Evolutionary conservation across 2,113 vertebrate species (phyloP).

Genomic region (Kryptolebias marmoratus): DNA sequence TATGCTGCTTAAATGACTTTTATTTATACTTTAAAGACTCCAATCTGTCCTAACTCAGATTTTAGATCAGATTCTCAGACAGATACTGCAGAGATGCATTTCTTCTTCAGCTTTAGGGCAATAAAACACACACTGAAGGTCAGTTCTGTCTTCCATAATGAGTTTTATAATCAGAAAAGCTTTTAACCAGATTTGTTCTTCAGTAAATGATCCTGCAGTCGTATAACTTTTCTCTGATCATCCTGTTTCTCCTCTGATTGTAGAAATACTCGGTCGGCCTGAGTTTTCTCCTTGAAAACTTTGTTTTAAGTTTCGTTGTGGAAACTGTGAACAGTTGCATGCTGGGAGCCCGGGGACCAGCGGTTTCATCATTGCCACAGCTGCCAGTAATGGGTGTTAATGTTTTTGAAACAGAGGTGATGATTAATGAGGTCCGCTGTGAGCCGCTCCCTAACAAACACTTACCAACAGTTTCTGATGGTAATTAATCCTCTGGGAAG

Average conservation of each 20-base stretch:
- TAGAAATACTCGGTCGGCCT: neutral
- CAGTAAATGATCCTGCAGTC: too few species aligned
- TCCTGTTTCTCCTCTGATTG: neutral
- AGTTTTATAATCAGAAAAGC: too few species aligned
- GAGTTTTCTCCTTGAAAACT: neutral
- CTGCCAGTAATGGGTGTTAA: slow-evolving; percentile 9
- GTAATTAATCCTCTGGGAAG: slow-evolving; percentile 51
- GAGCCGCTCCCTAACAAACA: slow-evolving; percentile 26
- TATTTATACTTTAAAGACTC: too few species aligned
- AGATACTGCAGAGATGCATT: too few species aligned
- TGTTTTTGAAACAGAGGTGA: slow-evolving; percentile 24
- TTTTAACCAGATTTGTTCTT: too few species aligned
- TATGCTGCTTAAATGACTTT: too few species aligned
- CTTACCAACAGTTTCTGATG: slow-evolving; percentile 40
- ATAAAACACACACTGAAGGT: too few species aligned
- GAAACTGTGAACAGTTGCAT: neutral
- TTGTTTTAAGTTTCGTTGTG: neutral
- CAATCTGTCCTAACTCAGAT: too few species aligned
- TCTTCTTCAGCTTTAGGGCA: too few species aligned
- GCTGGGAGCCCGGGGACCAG: neutral
- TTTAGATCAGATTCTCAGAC: too few species aligned
- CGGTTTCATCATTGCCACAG: slow-evolving; percentile 36
- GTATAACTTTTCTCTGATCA: neutral
- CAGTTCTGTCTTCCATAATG: too few species aligned
- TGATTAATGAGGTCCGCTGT: slow-evolving; percentile 46